Conservation (phyloP, 2,113 vertebrate genomes). For the Cyrtonyx montezumae region DNA sequence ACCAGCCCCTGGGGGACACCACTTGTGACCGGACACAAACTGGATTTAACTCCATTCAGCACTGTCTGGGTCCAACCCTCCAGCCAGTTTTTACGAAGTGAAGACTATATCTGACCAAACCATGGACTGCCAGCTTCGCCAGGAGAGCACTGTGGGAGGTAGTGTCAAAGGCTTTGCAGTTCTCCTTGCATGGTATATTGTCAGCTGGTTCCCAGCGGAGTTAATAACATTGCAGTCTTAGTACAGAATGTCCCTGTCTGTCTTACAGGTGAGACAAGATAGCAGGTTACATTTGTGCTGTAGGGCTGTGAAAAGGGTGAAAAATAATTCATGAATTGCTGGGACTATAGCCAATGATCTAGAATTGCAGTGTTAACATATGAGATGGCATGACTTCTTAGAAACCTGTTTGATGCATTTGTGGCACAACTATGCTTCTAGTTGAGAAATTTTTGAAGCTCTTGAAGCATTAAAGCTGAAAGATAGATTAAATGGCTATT, state of each 20-base stretch:
- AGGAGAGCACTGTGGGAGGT: too few relatives aligned
- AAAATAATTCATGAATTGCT: slow-evolving; percentile 8
- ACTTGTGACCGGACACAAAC: too few relatives aligned
- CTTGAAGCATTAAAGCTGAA: slow-evolving; percentile 14
- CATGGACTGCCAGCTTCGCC: too few relatives aligned
- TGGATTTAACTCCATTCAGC: too few relatives aligned
- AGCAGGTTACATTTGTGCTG: background rate
- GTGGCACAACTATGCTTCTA: background rate
- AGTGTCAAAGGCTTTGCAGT: too few relatives aligned
- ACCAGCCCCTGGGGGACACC: too few relatives aligned
- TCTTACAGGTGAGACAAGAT: background rate
- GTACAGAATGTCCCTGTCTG: background rate
- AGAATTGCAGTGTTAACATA: background rate
- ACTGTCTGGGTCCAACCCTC: too few relatives aligned
- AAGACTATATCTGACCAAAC: too few relatives aligned
- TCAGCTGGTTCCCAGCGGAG: background rate
- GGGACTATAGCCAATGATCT: background rate
- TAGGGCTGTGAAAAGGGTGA: background rate
- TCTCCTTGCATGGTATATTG: background rate
- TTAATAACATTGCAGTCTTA: background rate
- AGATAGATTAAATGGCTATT: slow-evolving; percentile 13
- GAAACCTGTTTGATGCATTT: background rate
- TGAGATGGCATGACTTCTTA: background rate
- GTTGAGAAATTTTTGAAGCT: slow-evolving; percentile 8
- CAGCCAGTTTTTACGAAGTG: too few relatives aligned